A percentile compares a stretch with the other conserved stretches of the same genome.
phyloP scores from a whole-genome alignment of 2,888 invertebrate species.

The Napeogenes inachia region DNA sequence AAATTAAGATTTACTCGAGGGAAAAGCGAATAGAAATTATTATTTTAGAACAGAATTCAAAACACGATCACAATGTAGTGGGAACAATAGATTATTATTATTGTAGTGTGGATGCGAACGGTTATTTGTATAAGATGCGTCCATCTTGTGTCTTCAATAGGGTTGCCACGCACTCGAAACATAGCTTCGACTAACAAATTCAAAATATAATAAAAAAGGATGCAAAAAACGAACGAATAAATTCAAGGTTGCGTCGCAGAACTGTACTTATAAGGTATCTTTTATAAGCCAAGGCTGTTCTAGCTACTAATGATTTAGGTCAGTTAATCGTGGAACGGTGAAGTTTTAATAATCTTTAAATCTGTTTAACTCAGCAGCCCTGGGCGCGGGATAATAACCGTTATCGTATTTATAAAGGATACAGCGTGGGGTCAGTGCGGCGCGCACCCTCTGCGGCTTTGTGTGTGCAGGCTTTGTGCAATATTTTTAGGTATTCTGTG shows the following conservation, averaged over 20 bases:
- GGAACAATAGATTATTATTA: conserved; percentile 55
- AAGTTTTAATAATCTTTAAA: conserved; percentile 6
- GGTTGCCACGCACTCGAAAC: conserved; percentile 17
- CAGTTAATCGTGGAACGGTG: background rate
- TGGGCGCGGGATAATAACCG: conserved; percentile 25
- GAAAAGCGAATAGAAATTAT: conserved; percentile 18
- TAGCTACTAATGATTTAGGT: background rate
- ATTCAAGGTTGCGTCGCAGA: background rate
- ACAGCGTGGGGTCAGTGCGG: conserved; percentile 25
- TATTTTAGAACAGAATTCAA: conserved; percentile 19
- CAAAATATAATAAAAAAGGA: background rate
- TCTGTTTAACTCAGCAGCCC: conserved; percentile 18
- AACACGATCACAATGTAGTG: conserved; percentile 38
- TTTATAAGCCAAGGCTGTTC: background rate
- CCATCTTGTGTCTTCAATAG: conserved; percentile 25
- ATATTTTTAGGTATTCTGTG: background rate
- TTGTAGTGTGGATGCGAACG: conserved; percentile 40
- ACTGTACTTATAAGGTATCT: background rate
- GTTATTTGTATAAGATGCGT: conserved; percentile 38
- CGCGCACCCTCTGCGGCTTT: conserved; percentile 19
- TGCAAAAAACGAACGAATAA: background rate
- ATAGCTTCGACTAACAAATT: background rate
- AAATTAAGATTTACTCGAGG: conserved; percentile 12
- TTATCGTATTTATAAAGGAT: conserved; percentile 31
- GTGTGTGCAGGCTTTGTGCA: conserved; percentile 7